Percentiles rank a stretch among this genome's conserved stretches.
phyloP scores from a whole-genome alignment of 2,888 invertebrate species.

The Elgonia sp. region DNA sequence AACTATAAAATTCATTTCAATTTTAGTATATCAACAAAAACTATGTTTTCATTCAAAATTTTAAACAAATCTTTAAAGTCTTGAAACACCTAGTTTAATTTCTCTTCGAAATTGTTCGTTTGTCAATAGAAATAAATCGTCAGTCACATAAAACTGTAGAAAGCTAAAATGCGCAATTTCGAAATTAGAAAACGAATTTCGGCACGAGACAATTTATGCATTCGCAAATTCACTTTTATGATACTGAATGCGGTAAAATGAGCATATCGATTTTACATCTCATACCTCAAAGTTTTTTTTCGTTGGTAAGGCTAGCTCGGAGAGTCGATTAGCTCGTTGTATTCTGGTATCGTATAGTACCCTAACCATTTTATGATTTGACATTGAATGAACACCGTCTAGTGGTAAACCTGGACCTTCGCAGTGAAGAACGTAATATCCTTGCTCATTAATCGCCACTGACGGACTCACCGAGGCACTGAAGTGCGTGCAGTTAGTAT shows the following conservation, averaged over 20 bases:
- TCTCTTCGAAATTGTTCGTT: too few species aligned
- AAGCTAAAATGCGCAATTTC: too few species aligned
- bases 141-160: too few species aligned
- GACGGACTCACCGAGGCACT: constrained; percentile 90
- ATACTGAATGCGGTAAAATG: not conserved
- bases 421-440: constrained; percentile 94
- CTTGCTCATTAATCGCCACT: constrained; percentile 77
- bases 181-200: too few species aligned
- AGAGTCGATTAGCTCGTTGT: constrained; percentile 90
- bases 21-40: too few species aligned
- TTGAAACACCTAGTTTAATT: too few species aligned
- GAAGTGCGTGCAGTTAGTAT: constrained; percentile 96
- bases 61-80: too few species aligned
- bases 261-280: not conserved
- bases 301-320: constrained; percentile 94
- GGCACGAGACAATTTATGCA: too few species aligned
- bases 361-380: constrained; percentile 92
- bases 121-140: too few species aligned
- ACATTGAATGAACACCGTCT: constrained; percentile 92
- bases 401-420: constrained; percentile 97
- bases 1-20: too few species aligned
- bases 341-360: constrained; percentile 92
- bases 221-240: too few species aligned
- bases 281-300: constrained; percentile 92
- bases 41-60: too few species aligned